Evolutionary conservation across 2,797 vertebrate genomes (phyloP), one percentile per base, ranked within the genome.

Genomic region (Enteromius afrohamiltoni): DNA sequence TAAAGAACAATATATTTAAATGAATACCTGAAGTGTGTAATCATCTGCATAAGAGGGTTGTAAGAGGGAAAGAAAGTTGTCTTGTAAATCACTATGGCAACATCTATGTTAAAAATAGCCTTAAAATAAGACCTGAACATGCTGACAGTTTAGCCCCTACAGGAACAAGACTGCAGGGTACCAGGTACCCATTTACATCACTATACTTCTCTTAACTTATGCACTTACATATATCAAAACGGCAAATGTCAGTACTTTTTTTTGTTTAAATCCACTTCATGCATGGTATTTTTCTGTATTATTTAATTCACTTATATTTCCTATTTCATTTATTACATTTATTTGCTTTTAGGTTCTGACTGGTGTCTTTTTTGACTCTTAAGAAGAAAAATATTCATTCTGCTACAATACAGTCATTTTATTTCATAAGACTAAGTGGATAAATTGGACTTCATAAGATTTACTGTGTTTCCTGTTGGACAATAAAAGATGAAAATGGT

Each of bases 51-150:
- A 58, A 45, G 3, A 42, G 8, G 8, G 3, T 14, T 55, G 34
- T 42, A 40, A 11, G 8, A 26, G n/a, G 13, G 14, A 64, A 13
- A 19, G 17, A 26, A 64, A 58, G 34, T 58, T 55, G 78, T 55
- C 77, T 70, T 45, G 37, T 70, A 42, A 42, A 58, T 80, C 67
- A 8, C n/a, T 58, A 70, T 80, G 51, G 79, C n/a, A 58, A 70
- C 67, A 70, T n/a, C 16, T 40, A 40, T 47, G 17, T 55, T 70
- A 70, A 58, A 80, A 80, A 80, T 80, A 80, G 64, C 34, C 16
- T 26, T 69, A 21, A 40, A 80, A 69, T 58, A 16, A 53, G n/a
- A 5, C n/a, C 16, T 58, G 60, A 37, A 64, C 16, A 64, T 21
- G 19, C 10, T 13, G 58, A 64, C 40, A 64, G 62, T 42, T 77